These are phyloP conservation scores for Eriocheir sinensis DNA, from an alignment of 1,140 invertebrate genomes.

Conservation along the genomic window DNA sequence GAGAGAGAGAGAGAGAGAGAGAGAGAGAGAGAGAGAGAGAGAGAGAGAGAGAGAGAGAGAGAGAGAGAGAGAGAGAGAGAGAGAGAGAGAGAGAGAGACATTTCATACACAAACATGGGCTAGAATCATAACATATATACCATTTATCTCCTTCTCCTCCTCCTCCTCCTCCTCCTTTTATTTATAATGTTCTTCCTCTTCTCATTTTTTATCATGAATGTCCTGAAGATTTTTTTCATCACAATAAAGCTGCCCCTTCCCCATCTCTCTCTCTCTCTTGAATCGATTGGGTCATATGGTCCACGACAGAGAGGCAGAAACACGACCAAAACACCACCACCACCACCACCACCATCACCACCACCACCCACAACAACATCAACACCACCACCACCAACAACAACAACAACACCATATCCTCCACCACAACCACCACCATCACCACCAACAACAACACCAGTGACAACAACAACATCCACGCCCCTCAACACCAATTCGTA, in stretches of 20 bases:
- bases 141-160: neutral
- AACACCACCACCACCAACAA: too few relatives aligned
- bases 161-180: too few relatives aligned
- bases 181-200: too few relatives aligned
- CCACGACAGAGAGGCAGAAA: too few relatives aligned
- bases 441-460: too few relatives aligned
- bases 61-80: too few relatives aligned
- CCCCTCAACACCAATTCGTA: too few relatives aligned
- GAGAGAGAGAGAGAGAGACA: neutral
- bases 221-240: neutral
- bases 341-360: neutral
- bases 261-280: neutral
- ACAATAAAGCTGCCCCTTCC: neutral
- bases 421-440: too few relatives aligned
- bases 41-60: neutral
- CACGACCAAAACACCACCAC: too few relatives aligned
- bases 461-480: too few relatives aligned
- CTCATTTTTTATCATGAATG: neutral
- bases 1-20: constrained; percentile 20
- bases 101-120: neutral
- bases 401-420: too few relatives aligned
- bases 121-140: neutral
- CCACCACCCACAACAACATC: too few relatives aligned
- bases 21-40: constrained; percentile 9
- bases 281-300: constrained; percentile 5